Percentiles rank a stretch among this genome's conserved stretches.
Conservation (phyloP, 2,797 vertebrate species). For the Ficedula albicollis region DNA sequence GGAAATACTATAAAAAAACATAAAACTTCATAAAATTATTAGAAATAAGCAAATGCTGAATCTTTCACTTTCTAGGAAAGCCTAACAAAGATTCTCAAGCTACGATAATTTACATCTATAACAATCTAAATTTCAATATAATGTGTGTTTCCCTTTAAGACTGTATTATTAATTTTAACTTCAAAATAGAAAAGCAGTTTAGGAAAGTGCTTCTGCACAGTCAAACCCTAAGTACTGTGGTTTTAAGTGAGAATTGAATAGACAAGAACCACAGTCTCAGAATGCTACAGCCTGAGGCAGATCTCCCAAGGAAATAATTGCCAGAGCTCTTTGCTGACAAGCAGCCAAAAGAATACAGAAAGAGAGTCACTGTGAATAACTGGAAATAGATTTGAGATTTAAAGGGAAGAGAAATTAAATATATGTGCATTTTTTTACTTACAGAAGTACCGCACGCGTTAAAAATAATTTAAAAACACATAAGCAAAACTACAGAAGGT, state of each 20-base stretch:
- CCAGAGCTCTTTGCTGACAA: not conserved
- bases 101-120: not conserved
- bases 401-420: not conserved
- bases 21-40: not conserved
- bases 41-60: not conserved
- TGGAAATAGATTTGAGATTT: not conserved
- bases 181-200: not conserved
- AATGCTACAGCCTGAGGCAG: not conserved
- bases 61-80: not conserved
- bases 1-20: not conserved
- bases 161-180: not conserved
- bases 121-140: not conserved
- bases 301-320: constrained; percentile 12
- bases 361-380: not conserved
- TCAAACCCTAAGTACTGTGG: not conserved
- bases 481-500: not conserved
- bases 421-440: not conserved
- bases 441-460: not conserved
- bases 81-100: not conserved
- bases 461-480: not conserved
- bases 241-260: not conserved
- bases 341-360: not conserved
- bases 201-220: not conserved
- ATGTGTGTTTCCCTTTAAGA: not conserved
- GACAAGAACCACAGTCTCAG: not conserved